These are phyloP conservation scores for Brachyopa scutellaris DNA, from an alignment of 2,888 invertebrate genomes.

Conservation along the genomic window DNA sequence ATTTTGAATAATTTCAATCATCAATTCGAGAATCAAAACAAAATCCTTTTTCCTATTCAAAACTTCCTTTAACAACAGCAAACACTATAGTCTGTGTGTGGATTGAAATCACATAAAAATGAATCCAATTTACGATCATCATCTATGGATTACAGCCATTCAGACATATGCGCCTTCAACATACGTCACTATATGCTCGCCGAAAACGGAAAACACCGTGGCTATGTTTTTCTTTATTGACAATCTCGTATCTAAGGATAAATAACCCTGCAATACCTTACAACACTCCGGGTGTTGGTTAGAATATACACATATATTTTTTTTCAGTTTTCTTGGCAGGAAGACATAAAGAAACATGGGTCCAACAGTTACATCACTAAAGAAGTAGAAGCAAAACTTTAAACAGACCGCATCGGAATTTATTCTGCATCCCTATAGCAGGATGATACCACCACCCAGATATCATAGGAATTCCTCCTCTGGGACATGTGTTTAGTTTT, in stretches of 20 bases:
- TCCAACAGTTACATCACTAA: conserved; percentile 19
- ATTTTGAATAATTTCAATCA: conserved; percentile 40
- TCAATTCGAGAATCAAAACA: conserved; percentile 32
- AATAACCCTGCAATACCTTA: conserved; percentile 20
- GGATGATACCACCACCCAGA: conserved; percentile 8
- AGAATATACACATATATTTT: too few species aligned
- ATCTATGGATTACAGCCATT: conserved; percentile 42
- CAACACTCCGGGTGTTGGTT: neutral
- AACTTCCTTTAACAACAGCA: neutral
- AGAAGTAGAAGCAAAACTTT: conserved; percentile 32
- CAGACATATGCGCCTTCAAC: conserved; percentile 37
- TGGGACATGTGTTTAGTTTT: conserved; percentile 36
- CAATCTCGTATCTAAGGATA: conserved; percentile 37
- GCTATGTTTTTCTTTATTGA: conserved; percentile 31
- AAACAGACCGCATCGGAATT: conserved; percentile 48
- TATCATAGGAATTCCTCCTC: conserved; percentile 16
- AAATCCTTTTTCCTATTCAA: neutral
- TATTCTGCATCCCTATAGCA: neutral
- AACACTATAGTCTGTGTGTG: too few species aligned
- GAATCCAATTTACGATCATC: conserved; percentile 52
- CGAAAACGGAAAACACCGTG: neutral
- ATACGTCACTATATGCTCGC: neutral
- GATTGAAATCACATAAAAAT: conserved; percentile 55
- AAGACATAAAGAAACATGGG: conserved; percentile 13
- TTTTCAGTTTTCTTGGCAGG: conserved; percentile 2